Evolutionary conservation across 2,888 invertebrate species (phyloP).

Genomic region (Galerucella pusilla): DNA sequence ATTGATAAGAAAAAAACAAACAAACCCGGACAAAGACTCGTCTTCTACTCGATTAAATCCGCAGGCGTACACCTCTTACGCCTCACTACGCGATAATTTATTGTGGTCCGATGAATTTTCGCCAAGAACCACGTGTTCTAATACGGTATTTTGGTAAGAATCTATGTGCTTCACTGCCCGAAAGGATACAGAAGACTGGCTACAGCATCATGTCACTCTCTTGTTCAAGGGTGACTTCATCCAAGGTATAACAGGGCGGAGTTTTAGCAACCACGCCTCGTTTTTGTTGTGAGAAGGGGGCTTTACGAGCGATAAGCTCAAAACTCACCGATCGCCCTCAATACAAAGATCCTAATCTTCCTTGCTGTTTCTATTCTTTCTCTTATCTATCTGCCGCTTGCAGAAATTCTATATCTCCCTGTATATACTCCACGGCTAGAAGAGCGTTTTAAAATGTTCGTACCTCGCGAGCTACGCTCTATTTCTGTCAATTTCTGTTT

Average conservation of each 20-base stretch:
- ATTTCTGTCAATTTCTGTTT: neutral
- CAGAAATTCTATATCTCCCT: neutral
- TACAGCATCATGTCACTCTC: constrained; percentile 64
- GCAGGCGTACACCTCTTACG: constrained; percentile 61
- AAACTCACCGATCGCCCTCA: constrained; percentile 42
- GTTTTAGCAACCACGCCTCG: constrained; percentile 45
- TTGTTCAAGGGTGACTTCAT: constrained; percentile 65
- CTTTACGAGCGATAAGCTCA: constrained; percentile 38
- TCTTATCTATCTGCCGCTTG: neutral
- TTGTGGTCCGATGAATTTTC: constrained; percentile 61
- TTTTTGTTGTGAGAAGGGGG: constrained; percentile 33
- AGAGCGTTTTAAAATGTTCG: neutral
- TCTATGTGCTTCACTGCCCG: constrained; percentile 61
- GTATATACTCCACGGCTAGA: neutral
- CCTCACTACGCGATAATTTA: constrained; percentile 62
- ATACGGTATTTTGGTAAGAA: constrained; percentile 56
- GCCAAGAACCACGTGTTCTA: constrained; percentile 59
- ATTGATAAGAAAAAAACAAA: constrained; percentile 34
- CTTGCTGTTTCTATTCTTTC: neutral
- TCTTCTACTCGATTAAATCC: constrained; percentile 55
- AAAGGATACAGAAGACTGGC: constrained; percentile 64
- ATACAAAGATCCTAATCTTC: constrained; percentile 33
- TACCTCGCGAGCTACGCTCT: neutral
- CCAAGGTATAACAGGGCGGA: constrained; percentile 60
- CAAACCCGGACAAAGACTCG: constrained; percentile 40